Evolutionary conservation across 2,888 invertebrate genomes (phyloP), one percentile per base, ranked within the genome.

Genomic region (Cosmorhoe ocellata): DNA sequence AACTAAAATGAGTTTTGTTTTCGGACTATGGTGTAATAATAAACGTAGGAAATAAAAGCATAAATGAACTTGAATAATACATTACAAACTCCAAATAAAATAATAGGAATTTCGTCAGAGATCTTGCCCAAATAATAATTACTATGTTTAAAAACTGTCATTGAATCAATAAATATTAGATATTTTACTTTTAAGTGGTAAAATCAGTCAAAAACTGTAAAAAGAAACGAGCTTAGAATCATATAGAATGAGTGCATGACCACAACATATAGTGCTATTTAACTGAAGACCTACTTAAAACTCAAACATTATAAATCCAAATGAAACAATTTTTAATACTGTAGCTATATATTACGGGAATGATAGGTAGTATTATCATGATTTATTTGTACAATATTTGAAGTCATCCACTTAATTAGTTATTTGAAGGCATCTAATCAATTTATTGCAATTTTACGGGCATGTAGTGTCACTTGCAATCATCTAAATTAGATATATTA

Each of bases 251-350:
- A 18, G 18, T 18, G 18, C n/a, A n/a, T n/a, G n/a, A n/a, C n/a
- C n/a, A n/a, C n/a, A n/a, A n/a, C n/a, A n/a, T n/a, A n/a, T n/a
- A n/a, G n/a, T n/a, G n/a, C n/a, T n/a, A n/a, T n/a, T n/a, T n/a
- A n/a, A n/a, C n/a, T n/a, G n/a, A n/a, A n/a, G n/a, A n/a, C n/a
- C n/a, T 18, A 18, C 18, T 18, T 18, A 18, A 18, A 18, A 18
- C 18, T 18, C 18, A 18, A 18, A 3, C 18, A 18, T 18, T 18
- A 3, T 7, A 7, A 5, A 22, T 31, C 12, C 37, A 52, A 49
- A 51, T 40, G 31, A 57, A 58, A 51, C 50, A 31, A 51, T 51
- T 49, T 42, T 47, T 57, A 59, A 59, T 61, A 61, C 61, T 61
- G 58, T 33, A 51, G 18, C 39, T 52, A 48, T 55, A 50, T 30